These are phyloP conservation scores for Austrofundulus limnaeus DNA, from an alignment of 2,113 vertebrate genomes.

Conservation along the genomic window DNA sequence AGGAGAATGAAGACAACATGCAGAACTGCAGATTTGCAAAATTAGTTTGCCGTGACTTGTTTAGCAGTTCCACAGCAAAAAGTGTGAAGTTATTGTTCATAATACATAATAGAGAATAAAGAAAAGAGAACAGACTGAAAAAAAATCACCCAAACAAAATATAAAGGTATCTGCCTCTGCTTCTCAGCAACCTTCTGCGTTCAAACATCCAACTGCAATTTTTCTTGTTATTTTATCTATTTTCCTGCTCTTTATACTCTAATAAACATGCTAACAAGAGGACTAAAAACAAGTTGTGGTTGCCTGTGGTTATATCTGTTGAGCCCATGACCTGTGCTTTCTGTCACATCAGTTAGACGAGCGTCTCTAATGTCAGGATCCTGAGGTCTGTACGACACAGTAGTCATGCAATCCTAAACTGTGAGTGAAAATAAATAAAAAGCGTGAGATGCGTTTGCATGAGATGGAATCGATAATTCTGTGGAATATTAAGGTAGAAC, in stretches of 20 bases:
- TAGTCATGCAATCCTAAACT: not conserved
- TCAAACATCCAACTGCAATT: too few relatives aligned
- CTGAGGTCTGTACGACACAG: not conserved
- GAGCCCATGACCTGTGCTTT: slow-evolving; percentile 3
- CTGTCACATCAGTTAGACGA: not conserved
- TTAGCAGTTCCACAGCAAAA: too few relatives aligned
- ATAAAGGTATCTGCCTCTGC: too few relatives aligned
- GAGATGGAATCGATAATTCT: slow-evolving; percentile 11
- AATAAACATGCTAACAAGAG: not conserved
- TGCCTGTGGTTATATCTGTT: slow-evolving; percentile 1
- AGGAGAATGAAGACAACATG: too few relatives aligned
- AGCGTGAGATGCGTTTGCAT: not conserved
- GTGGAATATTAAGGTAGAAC: slow-evolving; percentile 17
- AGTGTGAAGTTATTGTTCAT: too few relatives aligned
- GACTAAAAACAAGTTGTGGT: not conserved
- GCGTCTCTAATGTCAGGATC: not conserved
- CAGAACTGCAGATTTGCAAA: too few relatives aligned
- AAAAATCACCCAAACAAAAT: too few relatives aligned
- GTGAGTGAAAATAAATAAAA: not conserved
- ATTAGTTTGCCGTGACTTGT: too few relatives aligned
- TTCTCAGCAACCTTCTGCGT: too few relatives aligned
- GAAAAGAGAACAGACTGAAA: too few relatives aligned
- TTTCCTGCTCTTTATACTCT: not conserved
- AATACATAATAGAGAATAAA: too few relatives aligned
- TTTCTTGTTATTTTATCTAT: not conserved